Base-by-base conservation (phyloP, 2,113 vertebrate species). In the Pelusios castaneus region DNA sequence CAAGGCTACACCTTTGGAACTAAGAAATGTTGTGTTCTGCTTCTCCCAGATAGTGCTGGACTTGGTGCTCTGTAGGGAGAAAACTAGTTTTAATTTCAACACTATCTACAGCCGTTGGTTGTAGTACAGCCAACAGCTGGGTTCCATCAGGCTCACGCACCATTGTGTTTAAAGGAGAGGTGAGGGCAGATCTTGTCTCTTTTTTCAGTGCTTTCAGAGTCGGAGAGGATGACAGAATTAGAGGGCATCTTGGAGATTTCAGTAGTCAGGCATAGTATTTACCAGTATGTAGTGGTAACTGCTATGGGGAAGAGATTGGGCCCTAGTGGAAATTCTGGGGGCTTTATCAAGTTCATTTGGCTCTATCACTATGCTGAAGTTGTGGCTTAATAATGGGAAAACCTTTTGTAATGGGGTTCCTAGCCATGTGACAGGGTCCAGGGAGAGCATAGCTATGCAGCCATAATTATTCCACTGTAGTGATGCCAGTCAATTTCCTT, bases 391-490 rank as follows among this genome's bases (percentile, higher is more conserved):
- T n/a, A n/a, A n/a, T n/a, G n/a, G n/a, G n/a, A n/a, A n/a, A n/a
- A n/a, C n/a, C n/a, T n/a, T n/a, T n/a, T n/a, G n/a, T n/a, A n/a
- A n/a, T n/a, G n/a, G n/a, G n/a, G n/a, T n/a, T n/a, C n/a, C n/a
- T n/a, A n/a, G n/a, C n/a, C n/a, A n/a, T n/a, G n/a, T n/a, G n/a
- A n/a, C n/a, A n/a, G 60, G 31, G 4, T 16, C 31, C 4, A 16
- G 17, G 16, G 6, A 27, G 6, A 31, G 56, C 13, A 31, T 31
- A 63, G 16, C 60, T 63, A 63, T 63, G 34, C 4, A 17, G 31
- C 3, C 51, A 95, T 96, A 96, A 97, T 96, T 96, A 93, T 75
- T 86, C 96, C 96, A 95, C 97, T 94, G 97, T 91, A 97, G 92
- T 94, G 52, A 73, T 34, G 14, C 21, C 6, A 31, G 54, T 89